phyloP scores from a whole-genome alignment of 2,113 vertebrate species.

The Syrrhaptes paradoxus region DNA sequence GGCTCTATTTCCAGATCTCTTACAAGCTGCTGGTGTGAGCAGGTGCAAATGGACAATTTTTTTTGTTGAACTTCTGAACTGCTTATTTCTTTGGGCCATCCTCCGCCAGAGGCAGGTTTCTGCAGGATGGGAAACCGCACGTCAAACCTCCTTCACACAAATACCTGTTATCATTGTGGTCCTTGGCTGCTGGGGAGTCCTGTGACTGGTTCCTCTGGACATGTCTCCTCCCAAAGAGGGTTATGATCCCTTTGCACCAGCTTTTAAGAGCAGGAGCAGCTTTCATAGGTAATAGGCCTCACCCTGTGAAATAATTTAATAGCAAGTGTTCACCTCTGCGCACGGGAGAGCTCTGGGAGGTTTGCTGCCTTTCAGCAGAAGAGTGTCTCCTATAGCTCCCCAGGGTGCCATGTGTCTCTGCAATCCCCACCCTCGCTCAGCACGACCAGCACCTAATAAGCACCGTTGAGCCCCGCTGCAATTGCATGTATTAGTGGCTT shows the following conservation, averaged over 20 bases:
- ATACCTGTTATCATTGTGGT: neutral
- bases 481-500: constrained; percentile 13
- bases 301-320: constrained; percentile 27
- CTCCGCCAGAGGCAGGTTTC: neutral
- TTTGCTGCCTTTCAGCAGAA: constrained; percentile 15
- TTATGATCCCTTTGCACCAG: neutral
- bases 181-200: neutral
- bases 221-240: neutral
- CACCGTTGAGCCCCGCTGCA: neutral
- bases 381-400: constrained; percentile 28
- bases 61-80: neutral
- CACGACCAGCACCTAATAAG: constrained; percentile 23
- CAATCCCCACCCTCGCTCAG: neutral
- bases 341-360: constrained; percentile 23
- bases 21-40: neutral
- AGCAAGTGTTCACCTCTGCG: neutral
- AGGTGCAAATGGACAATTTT: neutral
- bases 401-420: neutral
- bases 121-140: neutral
- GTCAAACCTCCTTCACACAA: neutral
- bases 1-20: neutral
- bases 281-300: neutral
- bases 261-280: neutral
- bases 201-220: neutral
- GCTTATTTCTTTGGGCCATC: neutral